Conservation (phyloP, 2,113 vertebrate genomes). For the Centrocercus urophasianus region DNA sequence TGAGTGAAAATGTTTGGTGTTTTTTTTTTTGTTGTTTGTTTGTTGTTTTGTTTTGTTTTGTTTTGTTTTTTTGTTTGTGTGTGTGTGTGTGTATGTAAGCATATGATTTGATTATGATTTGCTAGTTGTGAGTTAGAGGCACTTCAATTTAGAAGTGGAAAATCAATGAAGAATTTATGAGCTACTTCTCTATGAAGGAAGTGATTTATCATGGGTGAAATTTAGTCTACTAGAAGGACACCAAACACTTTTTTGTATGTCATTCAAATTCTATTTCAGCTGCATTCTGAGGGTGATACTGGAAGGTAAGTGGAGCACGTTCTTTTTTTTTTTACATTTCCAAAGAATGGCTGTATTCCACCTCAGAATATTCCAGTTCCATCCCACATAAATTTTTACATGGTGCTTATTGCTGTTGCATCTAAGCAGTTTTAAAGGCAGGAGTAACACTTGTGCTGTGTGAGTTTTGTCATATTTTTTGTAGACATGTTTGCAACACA, state of each 20-base stretch:
- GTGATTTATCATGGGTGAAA: background rate
- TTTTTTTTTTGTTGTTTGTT: too few species aligned
- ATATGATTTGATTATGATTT: background rate
- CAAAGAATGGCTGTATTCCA: background rate
- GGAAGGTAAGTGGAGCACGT: background rate
- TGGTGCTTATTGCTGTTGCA: fast-evolving
- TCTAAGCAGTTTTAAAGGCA: background rate
- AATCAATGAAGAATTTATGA: background rate
- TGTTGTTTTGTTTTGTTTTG: background rate
- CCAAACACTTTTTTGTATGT: background rate
- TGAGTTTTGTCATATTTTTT: background rate
- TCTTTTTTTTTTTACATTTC: background rate
- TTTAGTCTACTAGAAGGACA: background rate
- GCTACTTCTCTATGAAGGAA: background rate
- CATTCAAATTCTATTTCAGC: background rate
- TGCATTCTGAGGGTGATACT: background rate
- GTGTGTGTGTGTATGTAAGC: background rate
- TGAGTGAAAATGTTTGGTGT: background rate
- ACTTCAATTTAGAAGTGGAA: background rate
- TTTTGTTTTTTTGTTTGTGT: background rate
- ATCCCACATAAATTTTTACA: background rate
- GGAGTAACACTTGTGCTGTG: background rate
- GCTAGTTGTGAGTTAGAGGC: background rate
- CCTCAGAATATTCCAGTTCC: background rate
- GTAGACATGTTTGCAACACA: background rate